Percentiles rank a stretch among this genome's conserved stretches.
phyloP scores from a whole-genome alignment of 2,113 vertebrate species.

The Ceyx margarethae region DNA sequence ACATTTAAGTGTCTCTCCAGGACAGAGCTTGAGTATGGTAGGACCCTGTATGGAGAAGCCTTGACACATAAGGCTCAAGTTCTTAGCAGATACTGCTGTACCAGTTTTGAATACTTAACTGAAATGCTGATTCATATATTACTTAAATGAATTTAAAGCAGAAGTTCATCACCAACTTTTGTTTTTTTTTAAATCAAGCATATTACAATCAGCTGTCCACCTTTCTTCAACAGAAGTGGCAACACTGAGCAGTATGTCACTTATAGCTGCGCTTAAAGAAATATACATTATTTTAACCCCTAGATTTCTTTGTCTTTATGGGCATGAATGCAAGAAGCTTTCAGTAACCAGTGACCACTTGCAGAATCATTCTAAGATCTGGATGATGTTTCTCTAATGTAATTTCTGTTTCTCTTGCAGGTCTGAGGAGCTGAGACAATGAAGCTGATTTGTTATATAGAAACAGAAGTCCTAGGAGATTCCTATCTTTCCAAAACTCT shows the following conservation, averaged over 20 bases:
- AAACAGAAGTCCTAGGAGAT: neutral
- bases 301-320: neutral
- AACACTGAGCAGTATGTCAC: fast-evolving
- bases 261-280: neutral
- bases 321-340: neutral
- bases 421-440: neutral
- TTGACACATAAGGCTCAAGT: neutral
- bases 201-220: neutral
- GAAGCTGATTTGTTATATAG: neutral
- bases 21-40: neutral
- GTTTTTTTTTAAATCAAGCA: neutral
- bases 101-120: neutral
- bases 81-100: neutral
- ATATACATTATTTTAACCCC: neutral
- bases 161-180: neutral
- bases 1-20: neutral
- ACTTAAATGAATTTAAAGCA: constrained; percentile 49
- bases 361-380: neutral
- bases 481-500: neutral
- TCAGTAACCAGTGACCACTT: neutral
- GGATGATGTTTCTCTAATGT: neutral
- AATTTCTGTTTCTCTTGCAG: neutral
- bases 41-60: neutral
- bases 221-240: neutral
- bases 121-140: constrained; percentile 30